phyloP scores from a whole-genome alignment of 2,113 vertebrate species.

The Cathartes aura region DNA sequence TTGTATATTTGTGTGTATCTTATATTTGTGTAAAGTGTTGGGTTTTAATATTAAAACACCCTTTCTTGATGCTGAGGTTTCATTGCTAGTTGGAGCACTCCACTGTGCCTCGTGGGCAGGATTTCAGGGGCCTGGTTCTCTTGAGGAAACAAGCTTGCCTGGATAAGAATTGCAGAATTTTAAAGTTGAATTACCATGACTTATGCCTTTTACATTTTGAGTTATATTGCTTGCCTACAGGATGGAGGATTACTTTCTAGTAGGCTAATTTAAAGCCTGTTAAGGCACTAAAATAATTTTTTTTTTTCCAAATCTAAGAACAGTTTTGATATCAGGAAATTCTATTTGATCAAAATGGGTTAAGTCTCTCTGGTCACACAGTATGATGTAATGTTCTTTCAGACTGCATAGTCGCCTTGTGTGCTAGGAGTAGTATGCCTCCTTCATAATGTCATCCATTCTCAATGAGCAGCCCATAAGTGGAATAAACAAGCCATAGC shows the following conservation, averaged over 20 bases:
- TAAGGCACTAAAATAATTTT: background rate
- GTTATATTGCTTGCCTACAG: background rate
- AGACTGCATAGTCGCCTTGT: fast-evolving
- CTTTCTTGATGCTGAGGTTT: background rate
- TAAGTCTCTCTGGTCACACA: background rate
- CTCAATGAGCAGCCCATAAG: background rate
- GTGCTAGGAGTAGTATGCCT: background rate
- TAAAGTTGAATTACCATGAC: background rate
- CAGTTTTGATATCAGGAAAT: background rate
- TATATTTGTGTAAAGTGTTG: background rate
- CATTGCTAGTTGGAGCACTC: background rate
- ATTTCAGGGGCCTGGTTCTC: background rate
- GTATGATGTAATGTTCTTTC: background rate
- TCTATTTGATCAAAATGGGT: background rate
- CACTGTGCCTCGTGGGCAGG: background rate
- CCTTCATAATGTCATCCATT: background rate
- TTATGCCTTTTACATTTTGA: background rate
- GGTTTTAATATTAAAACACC: background rate
- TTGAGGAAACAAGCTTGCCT: background rate
- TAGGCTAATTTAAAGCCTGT: background rate
- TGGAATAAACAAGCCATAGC: background rate
- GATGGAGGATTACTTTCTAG: background rate
- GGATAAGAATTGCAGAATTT: background rate
- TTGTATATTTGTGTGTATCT: background rate
- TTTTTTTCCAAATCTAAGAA: background rate